phyloP scores from a whole-genome alignment of 2,797 vertebrate species.

The Leuciscus waleckii region DNA sequence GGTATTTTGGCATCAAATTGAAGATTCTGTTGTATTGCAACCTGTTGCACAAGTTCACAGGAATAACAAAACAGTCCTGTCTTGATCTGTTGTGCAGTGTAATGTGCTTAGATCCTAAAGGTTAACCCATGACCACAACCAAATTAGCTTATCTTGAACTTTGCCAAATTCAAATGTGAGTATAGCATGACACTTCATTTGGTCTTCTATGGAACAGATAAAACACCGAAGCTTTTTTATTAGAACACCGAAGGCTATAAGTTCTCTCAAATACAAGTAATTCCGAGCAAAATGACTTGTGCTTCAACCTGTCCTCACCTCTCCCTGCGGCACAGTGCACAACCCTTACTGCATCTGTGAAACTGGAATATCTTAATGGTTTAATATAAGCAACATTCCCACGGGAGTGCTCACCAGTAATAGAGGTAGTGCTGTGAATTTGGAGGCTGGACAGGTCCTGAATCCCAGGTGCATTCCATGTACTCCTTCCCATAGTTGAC shows the following conservation, averaged over 20 bases:
- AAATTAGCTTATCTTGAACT: not conserved
- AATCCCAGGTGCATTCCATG: slow-evolving; percentile 73
- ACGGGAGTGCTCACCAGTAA: slow-evolving; percentile 71
- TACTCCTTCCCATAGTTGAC: slow-evolving; percentile 72
- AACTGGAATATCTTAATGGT: not conserved
- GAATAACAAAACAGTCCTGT: not conserved
- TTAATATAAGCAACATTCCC: not conserved
- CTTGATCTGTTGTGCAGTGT: not conserved
- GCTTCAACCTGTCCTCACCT: slow-evolving; percentile 12
- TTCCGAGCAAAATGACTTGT: not conserved
- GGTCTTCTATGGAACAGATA: not conserved
- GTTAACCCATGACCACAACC: not conserved
- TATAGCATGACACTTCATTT: not conserved
- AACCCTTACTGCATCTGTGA: not conserved
- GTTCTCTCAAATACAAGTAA: not conserved
- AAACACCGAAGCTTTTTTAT: not conserved
- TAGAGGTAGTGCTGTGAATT: slow-evolving; percentile 66
- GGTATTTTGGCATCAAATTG: not conserved
- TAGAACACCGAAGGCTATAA: not conserved
- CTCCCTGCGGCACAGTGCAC: not conserved
- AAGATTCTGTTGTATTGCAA: not conserved
- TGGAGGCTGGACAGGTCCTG: slow-evolving; percentile 43
- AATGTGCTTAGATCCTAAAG: not conserved
- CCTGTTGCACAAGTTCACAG: not conserved
- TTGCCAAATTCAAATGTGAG: not conserved